Conservation (phyloP, 64 coral and sea anemone species). For the Pachyseris speciosa region DNA sequence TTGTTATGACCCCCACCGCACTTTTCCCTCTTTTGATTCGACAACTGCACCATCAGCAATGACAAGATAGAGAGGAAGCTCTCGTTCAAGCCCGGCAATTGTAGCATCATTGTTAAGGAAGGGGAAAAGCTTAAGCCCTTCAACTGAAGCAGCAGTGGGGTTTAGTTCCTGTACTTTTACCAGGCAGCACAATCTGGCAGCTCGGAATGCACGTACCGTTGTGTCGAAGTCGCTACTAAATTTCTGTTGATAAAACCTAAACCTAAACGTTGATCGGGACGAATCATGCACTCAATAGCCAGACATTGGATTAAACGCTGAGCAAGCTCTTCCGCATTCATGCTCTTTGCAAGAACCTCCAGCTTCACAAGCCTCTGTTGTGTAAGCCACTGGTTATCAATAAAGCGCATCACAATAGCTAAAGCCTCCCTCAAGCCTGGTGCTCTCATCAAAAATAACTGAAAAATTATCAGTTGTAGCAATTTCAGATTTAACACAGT, state of each 20-base stretch:
- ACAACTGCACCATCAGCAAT: too few relatives aligned
- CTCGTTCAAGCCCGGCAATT: too few relatives aligned
- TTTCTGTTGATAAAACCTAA: too few relatives aligned
- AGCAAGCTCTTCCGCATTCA: constrained; percentile 56
- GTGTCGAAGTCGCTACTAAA: constrained; percentile 53
- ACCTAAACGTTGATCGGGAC: constrained; percentile 29
- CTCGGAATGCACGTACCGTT: constrained; percentile 56
- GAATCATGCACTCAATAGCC: constrained; percentile 59
- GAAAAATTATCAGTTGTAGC: constrained; percentile 54
- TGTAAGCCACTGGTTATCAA: constrained; percentile 23
- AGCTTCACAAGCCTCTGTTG: constrained; percentile 35
- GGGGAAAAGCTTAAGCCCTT: constrained; percentile 35
- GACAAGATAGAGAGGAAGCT: too few relatives aligned
- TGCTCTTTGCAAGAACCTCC: constrained; percentile 24
- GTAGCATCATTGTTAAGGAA: constrained; percentile 11
- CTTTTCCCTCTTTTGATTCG: constrained; percentile 44
- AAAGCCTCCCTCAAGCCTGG: constrained; percentile 40
- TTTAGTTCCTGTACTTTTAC: constrained; percentile 39
- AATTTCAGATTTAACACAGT: constrained; percentile 78
- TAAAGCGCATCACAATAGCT: constrained; percentile 35
- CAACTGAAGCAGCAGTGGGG: constrained; percentile 55
- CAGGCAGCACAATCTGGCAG: constrained; percentile 55
- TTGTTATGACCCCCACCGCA: constrained; percentile 2
- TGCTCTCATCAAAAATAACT: constrained; percentile 63
- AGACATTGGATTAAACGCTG: constrained; percentile 13